Percentiles rank a stretch among this genome's conserved stretches.
These are phyloP conservation scores for Meta bourneti DNA, from an alignment of 2,888 invertebrate genomes.

Conservation along the genomic window DNA sequence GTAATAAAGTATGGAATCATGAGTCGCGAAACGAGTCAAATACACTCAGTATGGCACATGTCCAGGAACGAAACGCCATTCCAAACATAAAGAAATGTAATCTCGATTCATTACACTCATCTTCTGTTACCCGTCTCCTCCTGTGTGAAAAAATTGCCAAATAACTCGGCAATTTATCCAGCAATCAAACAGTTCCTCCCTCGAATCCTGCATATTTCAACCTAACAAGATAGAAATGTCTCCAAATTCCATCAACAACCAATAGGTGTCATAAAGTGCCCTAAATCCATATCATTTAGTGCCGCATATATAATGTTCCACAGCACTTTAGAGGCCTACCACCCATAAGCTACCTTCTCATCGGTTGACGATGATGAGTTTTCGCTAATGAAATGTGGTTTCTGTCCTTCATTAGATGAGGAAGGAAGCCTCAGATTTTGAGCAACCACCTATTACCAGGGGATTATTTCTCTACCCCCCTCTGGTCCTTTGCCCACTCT, in stretches of 20 bases:
- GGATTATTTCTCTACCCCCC: conserved; percentile 26
- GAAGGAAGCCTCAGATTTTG: neutral
- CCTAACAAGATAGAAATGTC: neutral
- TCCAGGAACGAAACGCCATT: no score
- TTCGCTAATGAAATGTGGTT: conserved; percentile 28
- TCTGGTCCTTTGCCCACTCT: neutral
- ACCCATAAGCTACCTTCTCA: neutral
- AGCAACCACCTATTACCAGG: conserved; percentile 23
- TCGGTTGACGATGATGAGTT: conserved; percentile 16
- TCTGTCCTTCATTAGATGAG: conserved; percentile 24
- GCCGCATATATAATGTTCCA: neutral
- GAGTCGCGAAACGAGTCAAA: no score
- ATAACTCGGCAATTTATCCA: no score
- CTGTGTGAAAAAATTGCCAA: no score
- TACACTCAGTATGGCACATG: no score
- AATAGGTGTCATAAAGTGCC: neutral
- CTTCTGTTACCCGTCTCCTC: no score
- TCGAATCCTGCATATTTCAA: no score
- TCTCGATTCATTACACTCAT: no score
- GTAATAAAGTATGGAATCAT: no score
- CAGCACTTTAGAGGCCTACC: conserved; percentile 7
- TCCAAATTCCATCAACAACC: neutral
- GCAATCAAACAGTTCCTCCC: no score
- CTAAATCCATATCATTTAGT: neutral
- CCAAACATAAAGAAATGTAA: no score